A percentile compares a stretch with the other conserved stretches of the same genome.
Conservation (phyloP, 2,797 vertebrate genomes). For the Trachops cirrhosus region DNA sequence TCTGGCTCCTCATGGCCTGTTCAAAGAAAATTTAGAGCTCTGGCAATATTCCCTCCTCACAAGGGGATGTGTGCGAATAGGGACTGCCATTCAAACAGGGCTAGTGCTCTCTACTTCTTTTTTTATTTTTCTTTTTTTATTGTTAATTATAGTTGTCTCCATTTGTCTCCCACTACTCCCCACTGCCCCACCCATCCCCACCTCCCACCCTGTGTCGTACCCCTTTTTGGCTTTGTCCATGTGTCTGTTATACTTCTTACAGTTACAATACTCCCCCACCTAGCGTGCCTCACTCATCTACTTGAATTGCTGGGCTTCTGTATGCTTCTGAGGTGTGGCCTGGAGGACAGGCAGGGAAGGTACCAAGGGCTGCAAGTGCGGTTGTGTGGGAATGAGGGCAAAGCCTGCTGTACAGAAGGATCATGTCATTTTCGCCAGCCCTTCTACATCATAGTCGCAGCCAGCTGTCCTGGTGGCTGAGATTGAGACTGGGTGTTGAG, state of each 20-base stretch:
- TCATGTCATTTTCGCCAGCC: neutral
- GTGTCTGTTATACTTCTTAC: neutral
- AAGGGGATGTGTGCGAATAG: neutral
- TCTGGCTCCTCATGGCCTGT: neutral
- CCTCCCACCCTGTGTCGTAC: too few species aligned
- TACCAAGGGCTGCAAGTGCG: rapidly evolving
- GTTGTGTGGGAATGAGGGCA: neutral
- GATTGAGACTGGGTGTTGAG: neutral
- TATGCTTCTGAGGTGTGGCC: neutral
- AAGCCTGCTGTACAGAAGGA: neutral
- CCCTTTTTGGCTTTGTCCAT: too few species aligned
- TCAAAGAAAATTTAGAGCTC: neutral
- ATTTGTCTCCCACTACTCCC: too few species aligned
- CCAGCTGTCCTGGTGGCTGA: neutral
- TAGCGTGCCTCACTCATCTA: neutral
- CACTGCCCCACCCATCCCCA: too few species aligned
- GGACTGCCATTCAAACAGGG: neutral
- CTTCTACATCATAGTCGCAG: neutral
- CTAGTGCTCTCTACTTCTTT: neutral
- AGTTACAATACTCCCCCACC: too few species aligned
- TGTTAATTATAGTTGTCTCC: too few species aligned
- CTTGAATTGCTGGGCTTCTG: neutral
- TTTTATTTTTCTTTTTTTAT: too few species aligned
- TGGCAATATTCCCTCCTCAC: neutral
- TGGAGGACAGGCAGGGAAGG: neutral